A percentile compares a stretch with the other conserved stretches of the same genome.
Conservation (phyloP, 2,797 vertebrate genomes). For the Tamandua tetradactyla region DNA sequence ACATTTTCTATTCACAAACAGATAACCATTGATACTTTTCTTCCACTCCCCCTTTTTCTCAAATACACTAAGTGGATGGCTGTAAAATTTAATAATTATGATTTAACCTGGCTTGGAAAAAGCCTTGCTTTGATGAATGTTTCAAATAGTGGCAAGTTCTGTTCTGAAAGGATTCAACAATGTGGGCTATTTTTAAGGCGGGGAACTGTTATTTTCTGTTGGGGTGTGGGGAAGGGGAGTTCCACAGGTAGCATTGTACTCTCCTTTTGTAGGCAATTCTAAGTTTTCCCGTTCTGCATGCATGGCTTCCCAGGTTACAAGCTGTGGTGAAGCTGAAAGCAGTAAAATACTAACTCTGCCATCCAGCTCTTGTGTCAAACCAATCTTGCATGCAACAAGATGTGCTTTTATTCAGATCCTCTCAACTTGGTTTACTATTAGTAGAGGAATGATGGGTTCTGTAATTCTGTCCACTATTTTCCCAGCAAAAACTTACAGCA, state of each 20-base stretch:
- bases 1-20: conserved; percentile 49
- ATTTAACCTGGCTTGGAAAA: conserved; percentile 43
- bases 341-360: conserved; percentile 73
- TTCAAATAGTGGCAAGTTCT: conserved; percentile 8
- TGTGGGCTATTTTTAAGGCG: neutral
- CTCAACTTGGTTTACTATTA: conserved; percentile 74
- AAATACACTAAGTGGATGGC: neutral
- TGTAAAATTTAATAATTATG: conserved; percentile 60
- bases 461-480: conserved; percentile 61
- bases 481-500: conserved; percentile 49
- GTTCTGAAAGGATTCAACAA: neutral
- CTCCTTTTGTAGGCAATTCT: conserved; percentile 69
- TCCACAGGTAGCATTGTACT: conserved; percentile 61
- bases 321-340: conserved; percentile 76
- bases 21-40: neutral
- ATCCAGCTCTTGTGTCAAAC: conserved; percentile 80
- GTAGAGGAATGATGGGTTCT: conserved; percentile 60
- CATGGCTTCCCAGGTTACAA: conserved; percentile 75
- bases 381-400: conserved; percentile 65
- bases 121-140: neutral
- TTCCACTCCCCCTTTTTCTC: neutral
- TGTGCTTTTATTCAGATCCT: conserved; percentile 80
- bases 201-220: neutral
- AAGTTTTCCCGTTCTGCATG: conserved; percentile 69
- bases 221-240: neutral